These are phyloP conservation scores for Adelosebastes latens DNA, from an alignment of 2,797 vertebrate genomes.

Conservation along the genomic window DNA sequence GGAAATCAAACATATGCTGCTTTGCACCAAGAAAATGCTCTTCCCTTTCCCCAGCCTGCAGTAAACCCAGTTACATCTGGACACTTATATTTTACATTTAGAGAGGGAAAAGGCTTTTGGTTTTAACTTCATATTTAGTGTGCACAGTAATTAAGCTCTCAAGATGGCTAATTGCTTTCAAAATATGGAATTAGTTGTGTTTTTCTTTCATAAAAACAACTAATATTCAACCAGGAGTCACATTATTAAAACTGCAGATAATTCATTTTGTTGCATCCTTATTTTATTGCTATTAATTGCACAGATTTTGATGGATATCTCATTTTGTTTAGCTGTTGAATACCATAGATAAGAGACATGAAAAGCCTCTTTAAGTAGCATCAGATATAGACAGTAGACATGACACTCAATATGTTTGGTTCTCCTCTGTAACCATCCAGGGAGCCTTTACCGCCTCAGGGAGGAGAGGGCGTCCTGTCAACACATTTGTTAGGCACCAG, in stretches of 20 bases:
- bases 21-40: constrained; percentile 33
- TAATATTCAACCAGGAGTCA: not conserved
- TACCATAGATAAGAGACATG: not conserved
- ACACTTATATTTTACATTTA: not conserved
- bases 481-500: constrained; percentile 74
- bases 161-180: not conserved
- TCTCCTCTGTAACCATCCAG: constrained; percentile 74
- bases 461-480: constrained; percentile 61
- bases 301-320: not conserved
- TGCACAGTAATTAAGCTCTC: not conserved
- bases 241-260: not conserved
- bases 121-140: not conserved
- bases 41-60: constrained; percentile 12
- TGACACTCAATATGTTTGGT: constrained; percentile 86
- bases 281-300: not conserved
- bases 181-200: not conserved
- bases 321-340: not conserved
- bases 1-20: constrained; percentile 58
- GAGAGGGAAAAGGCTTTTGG: not conserved
- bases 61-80: not conserved
- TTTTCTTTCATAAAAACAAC: not conserved
- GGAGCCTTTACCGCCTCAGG: constrained; percentile 50
- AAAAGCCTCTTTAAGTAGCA: not conserved
- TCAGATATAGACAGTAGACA: not conserved
- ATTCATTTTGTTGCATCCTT: too few relatives aligned